phyloP scores from a whole-genome alignment of 2,113 vertebrate genomes.

The Tachysurus fulvidraco region DNA sequence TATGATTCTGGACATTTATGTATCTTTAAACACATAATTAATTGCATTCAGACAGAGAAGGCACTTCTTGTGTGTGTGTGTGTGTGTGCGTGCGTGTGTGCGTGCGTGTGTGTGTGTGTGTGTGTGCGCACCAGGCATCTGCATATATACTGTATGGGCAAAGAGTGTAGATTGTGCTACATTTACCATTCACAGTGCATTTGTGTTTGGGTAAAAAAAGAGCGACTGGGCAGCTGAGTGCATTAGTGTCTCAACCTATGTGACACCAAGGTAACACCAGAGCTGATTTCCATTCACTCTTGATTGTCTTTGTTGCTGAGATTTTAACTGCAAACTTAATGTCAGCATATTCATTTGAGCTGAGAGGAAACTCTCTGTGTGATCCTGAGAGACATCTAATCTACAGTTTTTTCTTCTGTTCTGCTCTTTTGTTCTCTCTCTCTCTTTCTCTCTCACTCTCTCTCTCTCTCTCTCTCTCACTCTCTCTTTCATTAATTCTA shows the following conservation, averaged over 20 bases:
- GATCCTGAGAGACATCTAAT: neutral
- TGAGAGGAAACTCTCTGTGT: neutral
- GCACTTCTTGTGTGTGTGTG: slow-evolving; percentile 20
- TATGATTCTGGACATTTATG: slow-evolving; percentile 26
- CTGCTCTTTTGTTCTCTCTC: slow-evolving; percentile 26
- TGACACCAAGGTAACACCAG: slow-evolving; percentile 25
- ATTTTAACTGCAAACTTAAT: slow-evolving; percentile 15
- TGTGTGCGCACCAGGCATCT: slow-evolving; percentile 4
- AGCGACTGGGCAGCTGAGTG: slow-evolving; percentile 14
- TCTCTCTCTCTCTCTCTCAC: neutral
- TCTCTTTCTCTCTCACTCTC: slow-evolving; percentile 12
- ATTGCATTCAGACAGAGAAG: slow-evolving; percentile 4
- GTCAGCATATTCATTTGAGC: slow-evolving; percentile 15
- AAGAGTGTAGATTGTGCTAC: slow-evolving; percentile 32
- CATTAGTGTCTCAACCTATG: slow-evolving; percentile 20
- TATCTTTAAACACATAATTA: slow-evolving; percentile 11
- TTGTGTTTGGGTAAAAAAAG: slow-evolving; percentile 36
- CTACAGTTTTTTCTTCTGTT: slow-evolving; percentile 5
- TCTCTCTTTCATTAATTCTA: neutral
- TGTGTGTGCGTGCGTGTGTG: slow-evolving; percentile 12
- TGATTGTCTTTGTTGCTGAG: slow-evolving; percentile 19
- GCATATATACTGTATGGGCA: slow-evolving; percentile 21
- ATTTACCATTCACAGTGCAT: slow-evolving; percentile 52
- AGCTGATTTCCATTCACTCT: neutral
- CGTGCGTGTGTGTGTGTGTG: slow-evolving; percentile 11